Base-by-base conservation (phyloP, 2,113 vertebrate genomes). In the Tyrannus savana region DNA sequence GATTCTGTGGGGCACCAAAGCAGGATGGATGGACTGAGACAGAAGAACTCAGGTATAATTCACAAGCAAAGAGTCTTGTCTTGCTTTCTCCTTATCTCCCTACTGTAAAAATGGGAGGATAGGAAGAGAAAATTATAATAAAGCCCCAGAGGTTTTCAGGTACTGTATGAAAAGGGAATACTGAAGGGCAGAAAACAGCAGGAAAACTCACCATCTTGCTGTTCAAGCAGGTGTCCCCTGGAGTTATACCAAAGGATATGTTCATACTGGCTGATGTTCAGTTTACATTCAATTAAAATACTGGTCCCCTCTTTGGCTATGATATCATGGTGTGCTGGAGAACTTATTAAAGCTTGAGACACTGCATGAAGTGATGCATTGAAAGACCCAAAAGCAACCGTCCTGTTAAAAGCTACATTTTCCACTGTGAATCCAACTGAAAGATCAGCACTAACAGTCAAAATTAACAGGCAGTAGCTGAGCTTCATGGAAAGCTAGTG, bases 211-310 rank as follows among this genome's bases (percentile, higher is more conserved):
- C 99, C 84, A 47, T 55, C 94, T 31, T 96, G 77, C 71, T 97
- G 95, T 14, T 95, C 94, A 79, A 99, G 98, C 27, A 97, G 83
- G 55, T 78, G 95, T 76, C 99, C 99, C 97, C 98, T 99, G 28
- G 99, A 98, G 96, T 99, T 99, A 95, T 98, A 99, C 99, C 99
- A 99, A 88, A 86, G 92, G n/a, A 99, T 83, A 44, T 96, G 96
- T 87, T 97, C 96, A 50, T 97, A 82, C 15, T 90, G 91, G 91
- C 56, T 88, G 76, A 88, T 92, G 8, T 98, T 99, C 86, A 99
- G 97, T 83, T 99, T 99, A 95, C 99, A 99, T 93, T 98, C 94
- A 22, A 99, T 98, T 42, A 98, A 95, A n/a, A 94, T n/a, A 78
- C 97, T 98, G 85, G 97, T 96, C 25, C 99, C 99, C 86, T 99